Base-by-base conservation (phyloP, 2,797 vertebrate genomes). In the Alcedo quadribrachys region DNA sequence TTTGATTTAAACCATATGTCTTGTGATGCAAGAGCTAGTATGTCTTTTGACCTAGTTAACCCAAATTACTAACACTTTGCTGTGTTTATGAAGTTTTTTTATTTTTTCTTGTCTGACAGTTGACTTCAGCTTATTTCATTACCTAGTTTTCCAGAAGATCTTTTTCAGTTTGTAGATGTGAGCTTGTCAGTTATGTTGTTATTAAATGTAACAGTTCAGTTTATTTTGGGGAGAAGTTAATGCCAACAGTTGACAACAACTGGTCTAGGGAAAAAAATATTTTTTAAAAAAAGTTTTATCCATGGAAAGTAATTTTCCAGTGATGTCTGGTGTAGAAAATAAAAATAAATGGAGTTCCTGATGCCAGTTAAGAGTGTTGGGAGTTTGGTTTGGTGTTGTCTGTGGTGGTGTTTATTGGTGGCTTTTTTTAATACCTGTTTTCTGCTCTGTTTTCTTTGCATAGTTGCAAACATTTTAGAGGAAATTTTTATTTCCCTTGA, bases 1-100 rank as follows among this genome's bases (percentile, higher is more conserved):
- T 80, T 62, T 89, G 27, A 94, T 92, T 94, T 77, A 87, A 94
- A 90, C 66, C 54, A 9, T 40, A 27, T 85, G 74, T 76, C 11
- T 33, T 69, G 1, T 9, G n/a, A 48, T 0, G 6, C 35, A 61
- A 63, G 57, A 71, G 27, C 35, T 62, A 12, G 9, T 55, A 45
- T 45, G 40, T 45, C 55, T 84, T 43, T 46, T 81, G 73, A 74
- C 62, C 79, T 33, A 46, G 42, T 94, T 90, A 92, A 85, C 50
- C 24, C 62, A 61, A 68, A 61, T 81, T 51, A 46, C 42, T 61
- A 63, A 73, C 12, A 5, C 40, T 83, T 73, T 15, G 12, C 58
- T 71, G 43, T 61, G 14, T 67, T 69, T 53, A 32, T 83, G 12
- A 68, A 66, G 37, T 69, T 42, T 15, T 77, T 84, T 11, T 42